These are phyloP conservation scores for Chondrilla cf. caribensis DNA, from an alignment of 37 sponge, comb jelly and placozoan species.

Conservation along the genomic window DNA sequence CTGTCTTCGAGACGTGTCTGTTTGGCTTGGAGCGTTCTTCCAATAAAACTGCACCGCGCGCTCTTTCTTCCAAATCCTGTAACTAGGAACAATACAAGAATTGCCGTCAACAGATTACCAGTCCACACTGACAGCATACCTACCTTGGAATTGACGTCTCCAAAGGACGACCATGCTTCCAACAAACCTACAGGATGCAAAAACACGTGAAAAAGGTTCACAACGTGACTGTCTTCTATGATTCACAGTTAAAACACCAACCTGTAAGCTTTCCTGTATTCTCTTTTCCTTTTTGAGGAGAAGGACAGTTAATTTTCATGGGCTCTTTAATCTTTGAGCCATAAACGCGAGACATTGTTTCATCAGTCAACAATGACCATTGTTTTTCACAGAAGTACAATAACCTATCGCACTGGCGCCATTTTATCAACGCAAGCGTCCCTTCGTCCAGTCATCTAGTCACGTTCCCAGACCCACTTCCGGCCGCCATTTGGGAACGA, in stretches of 20 bases:
- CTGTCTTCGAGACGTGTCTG: not conserved
- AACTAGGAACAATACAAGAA: not conserved
- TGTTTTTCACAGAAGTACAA: too few relatives aligned
- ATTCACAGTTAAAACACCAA: not conserved
- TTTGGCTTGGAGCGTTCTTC: not conserved
- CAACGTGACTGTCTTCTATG: not conserved
- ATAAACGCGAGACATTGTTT: not conserved
- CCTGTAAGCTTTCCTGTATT: not conserved
- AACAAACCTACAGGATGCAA: conserved; percentile 38
- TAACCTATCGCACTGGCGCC: too few relatives aligned
- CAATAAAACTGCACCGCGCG: not conserved
- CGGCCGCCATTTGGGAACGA: too few relatives aligned
- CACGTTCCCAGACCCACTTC: too few relatives aligned
- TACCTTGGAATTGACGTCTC: conserved; percentile 50
- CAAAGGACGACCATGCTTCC: conserved; percentile 59
- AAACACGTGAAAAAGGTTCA: not conserved
- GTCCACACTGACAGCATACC: conserved; percentile 6
- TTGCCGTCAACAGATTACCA: not conserved
- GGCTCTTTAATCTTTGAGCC: not conserved
- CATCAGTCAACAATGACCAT: too few relatives aligned
- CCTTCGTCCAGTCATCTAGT: too few relatives aligned
- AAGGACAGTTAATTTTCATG: not conserved
- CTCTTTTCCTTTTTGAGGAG: not conserved
- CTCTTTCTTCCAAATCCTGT: conserved; percentile 3
- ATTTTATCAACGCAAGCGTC: too few relatives aligned